Conservation (phyloP, 2,797 vertebrate species). For the Ptychobarbus kaznakovi region DNA sequence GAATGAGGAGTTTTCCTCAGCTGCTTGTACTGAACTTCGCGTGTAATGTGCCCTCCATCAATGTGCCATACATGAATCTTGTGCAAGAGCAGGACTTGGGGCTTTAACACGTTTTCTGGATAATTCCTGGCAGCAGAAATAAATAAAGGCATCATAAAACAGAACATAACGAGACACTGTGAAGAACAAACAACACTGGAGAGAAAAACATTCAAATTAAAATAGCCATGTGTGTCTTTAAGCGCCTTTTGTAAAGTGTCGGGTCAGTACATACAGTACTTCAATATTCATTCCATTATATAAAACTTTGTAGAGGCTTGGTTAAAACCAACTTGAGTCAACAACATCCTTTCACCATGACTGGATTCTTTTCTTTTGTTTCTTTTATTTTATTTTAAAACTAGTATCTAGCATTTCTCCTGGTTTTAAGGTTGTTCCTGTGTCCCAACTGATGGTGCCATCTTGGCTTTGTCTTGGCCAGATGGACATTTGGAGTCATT, state of each 20-base stretch:
- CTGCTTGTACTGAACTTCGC: constrained; percentile 62
- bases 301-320: constrained; percentile 44
- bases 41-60: constrained; percentile 76
- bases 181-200: constrained; percentile 42
- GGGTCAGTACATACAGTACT: constrained; percentile 32
- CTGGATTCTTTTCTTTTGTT: constrained; percentile 4
- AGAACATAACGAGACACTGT: constrained; percentile 40
- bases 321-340: constrained; percentile 32
- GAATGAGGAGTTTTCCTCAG: constrained; percentile 55
- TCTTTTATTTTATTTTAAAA: constrained; percentile 32
- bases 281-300: constrained; percentile 49
- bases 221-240: background rate
- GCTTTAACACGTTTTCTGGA: constrained; percentile 91
- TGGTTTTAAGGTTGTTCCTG: constrained; percentile 88
- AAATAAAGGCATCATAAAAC: constrained; percentile 81
- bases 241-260: constrained; percentile 35
- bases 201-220: background rate
- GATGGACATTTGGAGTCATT: constrained; percentile 89
- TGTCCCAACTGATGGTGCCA: constrained; percentile 87
- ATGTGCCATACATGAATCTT: constrained; percentile 60
- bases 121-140: constrained; percentile 97
- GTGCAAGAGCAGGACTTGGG: constrained; percentile 64
- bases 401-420: constrained; percentile 44
- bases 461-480: constrained; percentile 94
- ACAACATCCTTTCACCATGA: constrained; percentile 20